Conservation (phyloP, 2,888 invertebrate species). For the Zelleria hepariella region DNA sequence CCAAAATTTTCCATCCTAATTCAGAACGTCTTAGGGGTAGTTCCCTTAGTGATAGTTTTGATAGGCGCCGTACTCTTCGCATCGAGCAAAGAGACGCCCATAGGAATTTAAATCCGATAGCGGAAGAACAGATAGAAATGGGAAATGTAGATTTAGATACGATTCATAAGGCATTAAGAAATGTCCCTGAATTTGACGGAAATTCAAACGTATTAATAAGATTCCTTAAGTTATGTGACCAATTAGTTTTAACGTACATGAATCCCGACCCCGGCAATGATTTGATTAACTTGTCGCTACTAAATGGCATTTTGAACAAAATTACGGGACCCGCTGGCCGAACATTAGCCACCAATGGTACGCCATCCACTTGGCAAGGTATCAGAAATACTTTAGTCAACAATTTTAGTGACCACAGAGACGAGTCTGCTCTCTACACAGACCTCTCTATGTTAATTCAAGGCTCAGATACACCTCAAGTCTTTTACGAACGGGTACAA, state of each 20-base stretch:
- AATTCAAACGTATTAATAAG: not conserved
- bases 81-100: constrained; percentile 5
- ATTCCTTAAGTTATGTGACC: constrained; percentile 2
- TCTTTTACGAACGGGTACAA: constrained; percentile 12
- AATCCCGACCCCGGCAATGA: not conserved
- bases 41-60: no score
- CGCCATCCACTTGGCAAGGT: not conserved
- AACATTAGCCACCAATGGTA: not conserved
- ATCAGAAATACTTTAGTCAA: constrained; percentile 16
- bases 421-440: constrained; percentile 20
- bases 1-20: no score
- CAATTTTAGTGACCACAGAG: constrained; percentile 20
- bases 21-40: no score
- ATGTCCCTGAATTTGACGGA: constrained; percentile 1
- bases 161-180: not conserved
- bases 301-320: constrained; percentile 1
- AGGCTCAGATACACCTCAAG: constrained; percentile 15
- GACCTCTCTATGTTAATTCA: constrained; percentile 17
- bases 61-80: no score
- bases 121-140: not conserved
- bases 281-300: not conserved
- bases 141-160: not conserved
- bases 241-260: not conserved
- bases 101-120: no score
- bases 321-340: not conserved